phyloP scores from a whole-genome alignment of 2,888 invertebrate species.

The Drosophila niveifrons region DNA sequence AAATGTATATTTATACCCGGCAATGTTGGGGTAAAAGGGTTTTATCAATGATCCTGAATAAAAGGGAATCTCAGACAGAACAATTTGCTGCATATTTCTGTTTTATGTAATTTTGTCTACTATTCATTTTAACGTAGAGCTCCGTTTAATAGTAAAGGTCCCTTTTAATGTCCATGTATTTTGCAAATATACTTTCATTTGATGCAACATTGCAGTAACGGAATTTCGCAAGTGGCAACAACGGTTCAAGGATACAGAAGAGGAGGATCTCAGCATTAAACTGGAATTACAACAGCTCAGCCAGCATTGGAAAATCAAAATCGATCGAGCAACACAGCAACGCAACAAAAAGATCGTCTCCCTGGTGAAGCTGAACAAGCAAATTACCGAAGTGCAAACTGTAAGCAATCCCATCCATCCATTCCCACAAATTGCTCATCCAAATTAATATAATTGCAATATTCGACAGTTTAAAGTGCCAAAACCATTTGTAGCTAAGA shows the following conservation, averaged over 20 bases:
- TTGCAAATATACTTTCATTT: too few species aligned
- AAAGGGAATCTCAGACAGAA: too few species aligned
- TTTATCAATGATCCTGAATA: too few species aligned
- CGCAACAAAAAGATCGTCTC: conserved; percentile 31
- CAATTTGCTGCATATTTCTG: too few species aligned
- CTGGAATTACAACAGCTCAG: neutral
- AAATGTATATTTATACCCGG: neutral
- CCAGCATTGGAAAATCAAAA: conserved; percentile 14
- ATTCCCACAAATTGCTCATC: neutral
- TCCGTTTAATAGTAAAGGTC: too few species aligned
- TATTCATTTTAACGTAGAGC: too few species aligned
- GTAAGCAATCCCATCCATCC: conserved; percentile 5
- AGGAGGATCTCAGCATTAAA: neutral
- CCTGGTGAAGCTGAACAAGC: conserved; percentile 9
- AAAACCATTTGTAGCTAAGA: neutral
- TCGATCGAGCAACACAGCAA: conserved; percentile 18
- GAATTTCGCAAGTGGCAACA: conserved; percentile 34
- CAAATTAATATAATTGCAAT: neutral
- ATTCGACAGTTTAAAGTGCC: neutral
- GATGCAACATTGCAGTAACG: conserved; percentile 14
- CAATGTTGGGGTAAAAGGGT: too few species aligned
- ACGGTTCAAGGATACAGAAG: neutral
- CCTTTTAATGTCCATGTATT: too few species aligned
- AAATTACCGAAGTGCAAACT: neutral
- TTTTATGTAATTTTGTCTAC: too few species aligned